These are phyloP conservation scores for Tinea semifulvella DNA, from an alignment of 2,888 invertebrate species.

Conservation along the genomic window DNA sequence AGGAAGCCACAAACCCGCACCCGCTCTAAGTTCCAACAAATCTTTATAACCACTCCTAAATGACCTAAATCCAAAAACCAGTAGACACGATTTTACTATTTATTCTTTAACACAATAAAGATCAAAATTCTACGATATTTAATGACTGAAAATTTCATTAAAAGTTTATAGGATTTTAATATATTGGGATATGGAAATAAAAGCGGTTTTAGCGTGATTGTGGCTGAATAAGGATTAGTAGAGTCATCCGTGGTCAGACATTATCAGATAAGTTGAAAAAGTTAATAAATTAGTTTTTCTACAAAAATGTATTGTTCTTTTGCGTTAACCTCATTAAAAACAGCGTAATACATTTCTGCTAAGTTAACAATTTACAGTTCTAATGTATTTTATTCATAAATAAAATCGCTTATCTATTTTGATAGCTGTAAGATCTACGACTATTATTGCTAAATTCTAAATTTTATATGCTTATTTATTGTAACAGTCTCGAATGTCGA, in stretches of 20 bases:
- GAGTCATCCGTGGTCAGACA: background rate
- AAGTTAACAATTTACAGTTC: no score
- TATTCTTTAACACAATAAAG: background rate
- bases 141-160: background rate
- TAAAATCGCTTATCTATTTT: no score
- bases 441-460: no score
- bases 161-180: background rate
- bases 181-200: background rate
- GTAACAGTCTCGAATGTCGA: no score
- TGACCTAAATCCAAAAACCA: background rate
- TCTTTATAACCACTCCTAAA: no score
- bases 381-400: no score
- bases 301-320: no score
- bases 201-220: background rate
- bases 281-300: conserved; percentile 3
- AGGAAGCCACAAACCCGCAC: background rate
- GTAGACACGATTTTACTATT: background rate
- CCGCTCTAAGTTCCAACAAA: background rate
- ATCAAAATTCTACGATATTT: background rate
- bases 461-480: no score
- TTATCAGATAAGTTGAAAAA: conserved; percentile 2
- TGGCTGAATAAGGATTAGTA: background rate
- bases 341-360: no score
- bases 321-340: no score
- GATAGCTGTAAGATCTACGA: no score